Conservation (phyloP, 2,888 invertebrate species). For the Mythimna loreyi region DNA sequence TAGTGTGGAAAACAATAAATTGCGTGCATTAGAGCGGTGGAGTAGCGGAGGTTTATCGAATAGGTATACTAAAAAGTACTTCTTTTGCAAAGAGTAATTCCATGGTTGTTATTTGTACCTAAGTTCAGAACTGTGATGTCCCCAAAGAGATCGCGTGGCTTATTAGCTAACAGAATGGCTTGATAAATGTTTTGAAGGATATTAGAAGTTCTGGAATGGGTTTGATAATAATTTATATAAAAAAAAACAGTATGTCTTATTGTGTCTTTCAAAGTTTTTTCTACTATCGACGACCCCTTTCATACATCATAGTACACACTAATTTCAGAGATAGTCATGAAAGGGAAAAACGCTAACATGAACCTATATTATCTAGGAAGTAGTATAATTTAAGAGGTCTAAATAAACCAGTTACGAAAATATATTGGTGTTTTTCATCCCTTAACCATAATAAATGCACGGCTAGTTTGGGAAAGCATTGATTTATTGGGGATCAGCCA, state of each 20-base stretch:
- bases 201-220: too few relatives aligned
- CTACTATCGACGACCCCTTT: too few relatives aligned
- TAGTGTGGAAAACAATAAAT: too few relatives aligned
- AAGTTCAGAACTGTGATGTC: background rate
- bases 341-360: background rate
- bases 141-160: too few relatives aligned
- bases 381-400: conserved; percentile 37
- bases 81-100: background rate
- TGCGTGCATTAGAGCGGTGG: too few relatives aligned
- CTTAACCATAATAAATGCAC: conserved; percentile 79
- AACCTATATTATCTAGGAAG: background rate
- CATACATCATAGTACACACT: background rate
- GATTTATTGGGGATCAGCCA: conserved; percentile 76
- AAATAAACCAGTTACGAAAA: conserved; percentile 58
- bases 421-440: conserved; percentile 76
- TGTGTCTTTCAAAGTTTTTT: too few relatives aligned
- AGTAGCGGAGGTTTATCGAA: too few relatives aligned
- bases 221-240: too few relatives aligned
- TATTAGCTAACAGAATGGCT: too few relatives aligned
- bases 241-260: too few relatives aligned
- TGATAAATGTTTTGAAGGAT: too few relatives aligned
- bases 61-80: too few relatives aligned
- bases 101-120: background rate
- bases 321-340: background rate
- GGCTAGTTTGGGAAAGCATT: conserved; percentile 76